Conservation (phyloP, 2,797 vertebrate species). For the Pteronotus mesoamericanus region DNA sequence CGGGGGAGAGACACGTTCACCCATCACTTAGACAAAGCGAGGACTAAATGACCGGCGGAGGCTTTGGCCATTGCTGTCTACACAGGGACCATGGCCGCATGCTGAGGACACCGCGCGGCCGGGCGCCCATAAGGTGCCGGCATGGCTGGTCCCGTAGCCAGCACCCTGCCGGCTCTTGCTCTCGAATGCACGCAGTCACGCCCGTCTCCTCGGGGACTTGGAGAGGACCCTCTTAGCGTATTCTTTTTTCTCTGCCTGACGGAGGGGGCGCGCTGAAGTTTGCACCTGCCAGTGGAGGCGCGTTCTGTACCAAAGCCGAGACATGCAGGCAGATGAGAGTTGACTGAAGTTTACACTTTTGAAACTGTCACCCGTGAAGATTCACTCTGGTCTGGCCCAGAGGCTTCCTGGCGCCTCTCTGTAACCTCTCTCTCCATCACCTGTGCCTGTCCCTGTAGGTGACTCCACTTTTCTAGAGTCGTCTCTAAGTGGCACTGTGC, state of each 20-base stretch:
- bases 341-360: rapidly evolving
- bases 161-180: neutral
- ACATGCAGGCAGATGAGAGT: neutral
- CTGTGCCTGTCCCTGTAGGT: neutral
- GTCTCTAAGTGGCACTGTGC: rapidly evolving
- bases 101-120: neutral
- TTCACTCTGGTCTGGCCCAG: neutral
- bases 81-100: too few species aligned
- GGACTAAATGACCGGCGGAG: too few species aligned
- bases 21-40: too few species aligned
- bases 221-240: neutral
- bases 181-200: rapidly evolving
- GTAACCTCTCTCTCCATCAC: rapidly evolving
- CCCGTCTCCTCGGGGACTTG: neutral
- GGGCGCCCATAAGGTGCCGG: rapidly evolving
- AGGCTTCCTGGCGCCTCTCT: neutral
- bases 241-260: neutral
- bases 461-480: neutral
- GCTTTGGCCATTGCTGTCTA: too few species aligned
- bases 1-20: neutral
- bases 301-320: neutral
- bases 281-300: rapidly evolving
- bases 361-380: neutral
- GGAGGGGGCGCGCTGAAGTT: neutral
- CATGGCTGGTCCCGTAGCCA: rapidly evolving